phyloP scores from a whole-genome alignment of 2,113 vertebrate genomes.

The Nycticorax nycticorax region DNA sequence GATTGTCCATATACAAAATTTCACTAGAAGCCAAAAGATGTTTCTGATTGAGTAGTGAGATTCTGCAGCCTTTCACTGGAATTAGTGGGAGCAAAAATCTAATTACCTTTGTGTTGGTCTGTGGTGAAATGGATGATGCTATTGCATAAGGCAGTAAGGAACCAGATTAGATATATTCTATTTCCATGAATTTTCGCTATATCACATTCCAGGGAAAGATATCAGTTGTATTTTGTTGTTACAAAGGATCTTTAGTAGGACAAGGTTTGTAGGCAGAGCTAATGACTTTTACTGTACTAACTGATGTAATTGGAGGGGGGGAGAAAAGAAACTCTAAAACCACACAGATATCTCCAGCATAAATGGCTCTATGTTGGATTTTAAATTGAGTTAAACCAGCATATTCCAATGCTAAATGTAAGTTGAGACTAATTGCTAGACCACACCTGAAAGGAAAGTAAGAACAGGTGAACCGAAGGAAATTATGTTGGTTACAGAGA shows the following conservation, averaged over 20 bases:
- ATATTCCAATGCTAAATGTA: background rate
- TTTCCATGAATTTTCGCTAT: background rate
- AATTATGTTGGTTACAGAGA: background rate
- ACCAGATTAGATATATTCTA: background rate
- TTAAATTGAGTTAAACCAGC: background rate
- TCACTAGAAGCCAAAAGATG: background rate
- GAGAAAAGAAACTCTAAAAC: accelerated
- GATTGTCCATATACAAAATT: background rate
- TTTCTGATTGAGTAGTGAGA: background rate
- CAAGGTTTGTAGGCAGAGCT: background rate
- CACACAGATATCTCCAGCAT: background rate
- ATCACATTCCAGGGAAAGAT: background rate
- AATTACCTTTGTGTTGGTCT: background rate
- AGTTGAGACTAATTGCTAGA: background rate
- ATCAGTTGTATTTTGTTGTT: background rate
- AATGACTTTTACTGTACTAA: background rate
- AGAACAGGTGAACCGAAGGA: background rate
- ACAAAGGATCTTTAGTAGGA: background rate
- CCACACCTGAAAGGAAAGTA: background rate
- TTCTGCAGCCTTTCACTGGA: background rate
- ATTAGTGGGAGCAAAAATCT: background rate
- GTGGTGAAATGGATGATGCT: background rate
- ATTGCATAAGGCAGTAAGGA: background rate
- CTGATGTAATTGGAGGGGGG: accelerated
- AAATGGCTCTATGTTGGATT: background rate